Conservation (phyloP, 2,888 invertebrate species). For the Saturnia japonica region DNA sequence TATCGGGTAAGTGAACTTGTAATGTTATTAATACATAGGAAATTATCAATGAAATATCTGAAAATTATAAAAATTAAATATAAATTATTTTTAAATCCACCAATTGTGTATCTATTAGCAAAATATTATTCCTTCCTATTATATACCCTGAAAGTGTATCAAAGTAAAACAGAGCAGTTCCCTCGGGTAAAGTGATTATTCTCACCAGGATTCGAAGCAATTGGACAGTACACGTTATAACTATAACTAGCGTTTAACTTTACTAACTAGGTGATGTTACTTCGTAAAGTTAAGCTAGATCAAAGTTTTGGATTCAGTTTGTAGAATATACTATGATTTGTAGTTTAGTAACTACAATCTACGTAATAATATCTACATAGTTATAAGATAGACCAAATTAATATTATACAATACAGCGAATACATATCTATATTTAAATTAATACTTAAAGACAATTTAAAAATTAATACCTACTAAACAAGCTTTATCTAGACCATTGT, state of each 20-base stretch:
- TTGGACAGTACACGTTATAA: constrained; percentile 4
- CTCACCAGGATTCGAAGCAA: background rate
- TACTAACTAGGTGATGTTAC: constrained; percentile 8
- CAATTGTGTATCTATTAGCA: background rate
- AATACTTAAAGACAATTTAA: background rate
- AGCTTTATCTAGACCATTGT: too few species aligned
- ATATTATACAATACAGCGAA: background rate
- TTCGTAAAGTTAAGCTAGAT: constrained; percentile 1
- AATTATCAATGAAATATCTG: too few species aligned
- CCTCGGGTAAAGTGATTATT: background rate
- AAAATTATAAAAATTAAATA: background rate
- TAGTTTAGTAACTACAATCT: background rate
- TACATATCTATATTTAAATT: too few species aligned
- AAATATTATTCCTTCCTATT: background rate
- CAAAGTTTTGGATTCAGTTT: constrained; percentile 8
- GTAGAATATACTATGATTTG: background rate
- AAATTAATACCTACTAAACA: background rate
- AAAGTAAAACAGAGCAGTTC: background rate
- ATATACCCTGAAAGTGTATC: background rate
- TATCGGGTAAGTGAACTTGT: constrained; percentile 87
- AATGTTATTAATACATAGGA: too few species aligned
- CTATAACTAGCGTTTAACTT: background rate
- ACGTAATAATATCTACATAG: background rate
- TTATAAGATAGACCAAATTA: background rate
- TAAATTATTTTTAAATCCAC: background rate